Conservation (phyloP, 2,888 invertebrate species). For the Plemyria rubiginata region DNA sequence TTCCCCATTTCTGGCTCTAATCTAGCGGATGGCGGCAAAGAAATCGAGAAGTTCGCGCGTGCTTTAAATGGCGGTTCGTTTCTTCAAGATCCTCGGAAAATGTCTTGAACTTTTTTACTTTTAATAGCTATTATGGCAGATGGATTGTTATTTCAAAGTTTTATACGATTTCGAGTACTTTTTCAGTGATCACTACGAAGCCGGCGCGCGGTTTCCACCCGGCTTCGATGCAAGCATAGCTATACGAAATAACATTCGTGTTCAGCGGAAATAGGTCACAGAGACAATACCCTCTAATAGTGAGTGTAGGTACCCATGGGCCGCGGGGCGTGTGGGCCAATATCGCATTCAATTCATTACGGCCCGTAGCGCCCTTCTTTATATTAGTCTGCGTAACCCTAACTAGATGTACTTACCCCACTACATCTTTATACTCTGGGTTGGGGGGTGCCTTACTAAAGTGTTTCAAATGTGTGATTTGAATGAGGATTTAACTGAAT, state of each 20-base stretch:
- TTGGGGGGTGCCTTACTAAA: no score
- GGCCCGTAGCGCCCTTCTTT: conserved; percentile 54
- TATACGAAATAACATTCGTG: conserved; percentile 37
- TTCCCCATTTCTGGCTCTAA: conserved; percentile 1
- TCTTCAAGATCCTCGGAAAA: conserved; percentile 30
- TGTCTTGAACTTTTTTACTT: conserved; percentile 23
- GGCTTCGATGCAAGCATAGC: conserved; percentile 19
- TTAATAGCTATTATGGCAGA: conserved; percentile 17
- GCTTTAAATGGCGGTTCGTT: conserved; percentile 41
- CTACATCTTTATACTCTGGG: conserved; percentile 1
- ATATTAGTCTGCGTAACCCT: conserved; percentile 51
- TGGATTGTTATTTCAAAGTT: conserved; percentile 38
- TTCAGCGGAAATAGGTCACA: conserved; percentile 71
- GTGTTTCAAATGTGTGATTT: no score
- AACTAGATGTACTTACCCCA: conserved; percentile 41
- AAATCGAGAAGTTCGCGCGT: conserved; percentile 34
- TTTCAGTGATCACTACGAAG: conserved; percentile 21
- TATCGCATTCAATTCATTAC: conserved; percentile 65
- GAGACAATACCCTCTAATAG: conserved; percentile 69
- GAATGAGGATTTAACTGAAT: conserved; percentile 5
- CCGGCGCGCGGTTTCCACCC: conserved; percentile 18
- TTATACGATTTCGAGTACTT: conserved; percentile 25
- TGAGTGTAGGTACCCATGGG: conserved; percentile 39
- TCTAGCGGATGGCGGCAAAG: conserved; percentile 35
- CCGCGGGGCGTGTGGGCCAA: conserved; percentile 50